These are phyloP conservation scores for Oplegnathus fasciatus DNA, from an alignment of 2,113 vertebrate genomes.

Conservation along the genomic window DNA sequence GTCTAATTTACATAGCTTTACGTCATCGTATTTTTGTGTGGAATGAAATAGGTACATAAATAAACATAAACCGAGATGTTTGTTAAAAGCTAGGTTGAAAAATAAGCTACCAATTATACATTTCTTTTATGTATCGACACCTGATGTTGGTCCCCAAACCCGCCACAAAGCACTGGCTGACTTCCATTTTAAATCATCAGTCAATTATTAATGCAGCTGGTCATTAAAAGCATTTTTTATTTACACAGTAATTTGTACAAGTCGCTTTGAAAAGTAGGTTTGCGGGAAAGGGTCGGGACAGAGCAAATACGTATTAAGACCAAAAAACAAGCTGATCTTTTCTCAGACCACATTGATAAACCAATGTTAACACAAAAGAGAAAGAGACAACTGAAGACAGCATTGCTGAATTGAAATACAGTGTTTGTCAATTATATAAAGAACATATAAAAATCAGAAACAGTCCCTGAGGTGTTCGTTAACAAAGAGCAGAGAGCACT, in stretches of 20 bases:
- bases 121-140: background rate
- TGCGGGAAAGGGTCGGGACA: slow-evolving; percentile 12
- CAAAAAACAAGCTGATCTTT: background rate
- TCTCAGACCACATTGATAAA: slow-evolving; percentile 20
- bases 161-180: background rate
- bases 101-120: background rate
- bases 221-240: slow-evolving; percentile 70
- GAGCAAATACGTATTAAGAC: slow-evolving; percentile 19
- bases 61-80: too few relatives aligned
- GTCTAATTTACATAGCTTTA: too few relatives aligned
- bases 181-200: background rate
- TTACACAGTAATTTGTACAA: slow-evolving; percentile 65
- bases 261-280: slow-evolving; percentile 34
- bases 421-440: slow-evolving; percentile 20
- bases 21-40: too few relatives aligned
- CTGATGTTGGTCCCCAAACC: background rate
- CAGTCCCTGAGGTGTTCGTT: slow-evolving; percentile 67
- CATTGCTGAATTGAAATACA: slow-evolving; percentile 20
- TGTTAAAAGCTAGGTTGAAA: background rate
- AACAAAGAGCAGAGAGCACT: background rate
- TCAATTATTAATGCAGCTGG: background rate
- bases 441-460: slow-evolving; percentile 43
- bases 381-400: background rate
- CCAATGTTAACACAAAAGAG: background rate
- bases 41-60: too few relatives aligned